phyloP scores from a whole-genome alignment of 2,797 vertebrate genomes.

The Toxotes lorentzi region DNA sequence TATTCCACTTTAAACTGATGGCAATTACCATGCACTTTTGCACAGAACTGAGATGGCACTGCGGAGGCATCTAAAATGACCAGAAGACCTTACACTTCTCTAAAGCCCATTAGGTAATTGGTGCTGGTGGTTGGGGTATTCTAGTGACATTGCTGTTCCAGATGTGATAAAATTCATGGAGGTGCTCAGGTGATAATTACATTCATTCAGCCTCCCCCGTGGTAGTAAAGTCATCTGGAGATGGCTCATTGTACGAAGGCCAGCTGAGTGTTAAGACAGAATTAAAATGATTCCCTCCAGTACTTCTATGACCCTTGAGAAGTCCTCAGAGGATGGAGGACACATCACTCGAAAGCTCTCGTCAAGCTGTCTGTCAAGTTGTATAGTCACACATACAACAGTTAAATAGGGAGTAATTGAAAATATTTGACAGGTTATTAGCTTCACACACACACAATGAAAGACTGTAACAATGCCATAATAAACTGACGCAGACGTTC shows the following conservation, averaged over 20 bases:
- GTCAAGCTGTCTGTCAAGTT: slow-evolving; percentile 1
- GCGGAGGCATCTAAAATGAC: slow-evolving; percentile 26
- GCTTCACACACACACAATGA: neutral
- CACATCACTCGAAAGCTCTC: slow-evolving; percentile 16
- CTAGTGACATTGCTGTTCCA: slow-evolving; percentile 45
- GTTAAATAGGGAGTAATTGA: neutral
- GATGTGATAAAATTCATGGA: slow-evolving; percentile 51
- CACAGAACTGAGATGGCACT: slow-evolving; percentile 37
- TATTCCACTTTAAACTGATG: slow-evolving; percentile 34
- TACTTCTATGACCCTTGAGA: slow-evolving; percentile 44
- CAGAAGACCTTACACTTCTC: slow-evolving; percentile 29
- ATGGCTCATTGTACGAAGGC: slow-evolving; percentile 38
- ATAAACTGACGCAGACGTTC: neutral
- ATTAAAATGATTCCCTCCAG: slow-evolving; percentile 44
- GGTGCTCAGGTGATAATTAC: slow-evolving; percentile 67
- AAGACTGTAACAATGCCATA: neutral
- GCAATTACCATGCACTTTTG: slow-evolving; percentile 22
- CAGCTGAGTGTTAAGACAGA: slow-evolving; percentile 37
- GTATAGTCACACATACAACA: neutral
- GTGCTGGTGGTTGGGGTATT: slow-evolving; percentile 44
- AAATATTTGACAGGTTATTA: neutral
- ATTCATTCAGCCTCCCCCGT: slow-evolving; percentile 52
- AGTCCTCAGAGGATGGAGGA: slow-evolving; percentile 38
- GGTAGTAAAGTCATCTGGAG: slow-evolving; percentile 39
- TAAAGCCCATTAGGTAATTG: slow-evolving; percentile 61